These are phyloP conservation scores for Zaprionus ghesquierei DNA, from an alignment of 1,140 invertebrate genomes.

Conservation along the genomic window DNA sequence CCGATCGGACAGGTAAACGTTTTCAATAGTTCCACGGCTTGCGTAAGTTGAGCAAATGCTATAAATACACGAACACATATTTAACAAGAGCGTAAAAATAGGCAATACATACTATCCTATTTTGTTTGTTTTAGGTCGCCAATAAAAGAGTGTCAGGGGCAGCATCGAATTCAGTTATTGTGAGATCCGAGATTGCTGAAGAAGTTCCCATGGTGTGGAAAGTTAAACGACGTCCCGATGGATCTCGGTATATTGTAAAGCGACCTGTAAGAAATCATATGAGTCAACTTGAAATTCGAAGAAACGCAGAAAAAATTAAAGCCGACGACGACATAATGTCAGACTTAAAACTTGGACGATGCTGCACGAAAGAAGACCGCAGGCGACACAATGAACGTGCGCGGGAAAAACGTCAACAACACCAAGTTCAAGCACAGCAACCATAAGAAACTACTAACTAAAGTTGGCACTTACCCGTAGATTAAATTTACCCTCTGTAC, in stretches of 20 bases:
- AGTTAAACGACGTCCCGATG: constrained; percentile 90
- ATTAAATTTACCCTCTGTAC: constrained; percentile 13
- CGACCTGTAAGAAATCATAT: constrained; percentile 88
- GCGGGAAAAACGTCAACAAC: constrained; percentile 85
- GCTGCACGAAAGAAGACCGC: constrained; percentile 91
- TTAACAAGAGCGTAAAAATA: no score
- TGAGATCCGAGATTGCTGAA: constrained; percentile 27
- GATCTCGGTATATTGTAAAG: constrained; percentile 90
- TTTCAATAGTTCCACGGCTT: no score
- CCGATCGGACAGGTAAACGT: no score
- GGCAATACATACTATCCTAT: no score
- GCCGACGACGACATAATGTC: constrained; percentile 93
- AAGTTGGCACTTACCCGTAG: constrained; percentile 7
- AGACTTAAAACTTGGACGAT: constrained; percentile 91
- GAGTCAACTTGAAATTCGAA: constrained; percentile 46
- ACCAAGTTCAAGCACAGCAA: constrained; percentile 66
- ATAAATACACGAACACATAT: no score
- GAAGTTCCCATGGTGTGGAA: constrained; percentile 88
- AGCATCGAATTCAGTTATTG: constrained; percentile 35
- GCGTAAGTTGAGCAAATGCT: no score
- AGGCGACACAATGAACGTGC: constrained; percentile 89
- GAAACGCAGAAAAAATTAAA: constrained; percentile 86
- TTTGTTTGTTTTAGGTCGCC: constrained; percentile 41
- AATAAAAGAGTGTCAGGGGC: constrained; percentile 27
- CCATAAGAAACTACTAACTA: constrained; percentile 7